phyloP scores from a whole-genome alignment of 2,888 invertebrate genomes.

The Pherbina coryleti region DNA sequence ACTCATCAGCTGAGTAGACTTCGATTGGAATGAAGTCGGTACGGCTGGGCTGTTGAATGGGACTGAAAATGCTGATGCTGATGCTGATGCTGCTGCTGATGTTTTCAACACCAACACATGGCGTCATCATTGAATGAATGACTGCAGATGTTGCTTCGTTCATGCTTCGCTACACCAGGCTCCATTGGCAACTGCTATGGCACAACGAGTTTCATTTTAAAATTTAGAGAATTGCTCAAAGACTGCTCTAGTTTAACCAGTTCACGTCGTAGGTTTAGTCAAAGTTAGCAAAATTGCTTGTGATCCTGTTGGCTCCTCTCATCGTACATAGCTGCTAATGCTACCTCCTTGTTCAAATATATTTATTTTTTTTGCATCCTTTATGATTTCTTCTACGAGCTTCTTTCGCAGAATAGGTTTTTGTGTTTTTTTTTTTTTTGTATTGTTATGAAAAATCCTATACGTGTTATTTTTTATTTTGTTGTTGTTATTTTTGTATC shows the following conservation, averaged over 20 bases:
- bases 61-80: not conserved
- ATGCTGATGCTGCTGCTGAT: not conserved
- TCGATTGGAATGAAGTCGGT: not conserved
- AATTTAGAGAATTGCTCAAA: conserved; percentile 7
- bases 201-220: conserved; percentile 6
- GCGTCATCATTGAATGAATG: not conserved
- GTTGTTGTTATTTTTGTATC: too few species aligned
- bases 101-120: conserved; percentile 13
- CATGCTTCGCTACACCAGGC: not conserved
- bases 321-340: not conserved
- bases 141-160: not conserved
- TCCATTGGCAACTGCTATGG: not conserved
- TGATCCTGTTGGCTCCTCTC: not conserved
- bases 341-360: not conserved
- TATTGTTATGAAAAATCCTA: not conserved
- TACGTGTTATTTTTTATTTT: not conserved
- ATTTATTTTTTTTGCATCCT: not conserved
- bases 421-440: not conserved
- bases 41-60: not conserved
- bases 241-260: conserved; percentile 2
- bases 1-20: conserved; percentile 13
- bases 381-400: not conserved
- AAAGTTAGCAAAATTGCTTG: not conserved
- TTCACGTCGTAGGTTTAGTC: not conserved
- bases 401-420: not conserved